These are phyloP conservation scores for Poicephalus gulielmi DNA, from an alignment of 2,113 vertebrate genomes.

Conservation along the genomic window DNA sequence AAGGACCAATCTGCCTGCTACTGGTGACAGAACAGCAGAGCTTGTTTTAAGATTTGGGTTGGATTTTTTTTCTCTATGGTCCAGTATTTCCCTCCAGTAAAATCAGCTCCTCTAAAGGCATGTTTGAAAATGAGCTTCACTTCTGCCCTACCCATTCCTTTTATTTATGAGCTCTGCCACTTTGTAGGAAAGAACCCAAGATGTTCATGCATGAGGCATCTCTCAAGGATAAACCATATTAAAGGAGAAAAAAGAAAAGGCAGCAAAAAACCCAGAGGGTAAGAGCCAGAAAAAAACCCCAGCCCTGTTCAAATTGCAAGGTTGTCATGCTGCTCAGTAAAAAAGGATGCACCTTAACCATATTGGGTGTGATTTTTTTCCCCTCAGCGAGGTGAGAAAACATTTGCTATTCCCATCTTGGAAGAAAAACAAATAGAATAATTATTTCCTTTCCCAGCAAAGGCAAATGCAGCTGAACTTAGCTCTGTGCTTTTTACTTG, in stretches of 20 bases:
- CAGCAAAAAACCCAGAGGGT: background rate
- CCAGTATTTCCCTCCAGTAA: slow-evolving; percentile 26
- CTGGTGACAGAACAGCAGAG: background rate
- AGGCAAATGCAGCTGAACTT: slow-evolving; percentile 25
- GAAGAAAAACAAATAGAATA: slow-evolving; percentile 32
- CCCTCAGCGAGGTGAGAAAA: slow-evolving; percentile 12
- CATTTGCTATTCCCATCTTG: slow-evolving; percentile 40
- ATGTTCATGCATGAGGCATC: background rate
- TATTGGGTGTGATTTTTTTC: slow-evolving; percentile 8
- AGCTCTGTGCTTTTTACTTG: background rate
- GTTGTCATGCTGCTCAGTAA: background rate
- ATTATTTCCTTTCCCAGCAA: slow-evolving; percentile 51
- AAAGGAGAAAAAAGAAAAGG: background rate
- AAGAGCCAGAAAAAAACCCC: background rate
- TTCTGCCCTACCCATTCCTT: background rate
- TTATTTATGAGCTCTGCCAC: slow-evolving; percentile 30
- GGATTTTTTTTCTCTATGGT: background rate
- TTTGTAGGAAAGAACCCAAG: slow-evolving; percentile 30
- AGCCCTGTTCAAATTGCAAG: background rate
- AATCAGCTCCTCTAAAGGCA: slow-evolving; percentile 41
- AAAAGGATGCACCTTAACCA: background rate
- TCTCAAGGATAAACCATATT: background rate
- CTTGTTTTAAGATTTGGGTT: background rate
- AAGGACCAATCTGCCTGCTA: background rate
- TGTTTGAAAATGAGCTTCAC: slow-evolving; percentile 18